These are phyloP conservation scores for Doris montereyensis DNA, from an alignment of 2,888 invertebrate genomes.

Conservation along the genomic window DNA sequence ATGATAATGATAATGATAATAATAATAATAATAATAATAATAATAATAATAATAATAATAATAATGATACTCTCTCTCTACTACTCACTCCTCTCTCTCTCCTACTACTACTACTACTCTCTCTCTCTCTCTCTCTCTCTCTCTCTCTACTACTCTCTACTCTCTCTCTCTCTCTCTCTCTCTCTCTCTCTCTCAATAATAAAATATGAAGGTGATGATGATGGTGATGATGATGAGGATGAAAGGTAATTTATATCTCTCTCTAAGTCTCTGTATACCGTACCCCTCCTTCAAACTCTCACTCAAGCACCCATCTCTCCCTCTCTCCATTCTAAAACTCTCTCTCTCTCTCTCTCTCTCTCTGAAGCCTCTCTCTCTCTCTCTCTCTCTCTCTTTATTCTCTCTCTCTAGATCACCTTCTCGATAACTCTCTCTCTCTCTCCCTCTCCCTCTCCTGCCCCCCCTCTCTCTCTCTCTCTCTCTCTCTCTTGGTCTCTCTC, in stretches of 20 bases:
- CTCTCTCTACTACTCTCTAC: neutral
- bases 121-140: neutral
- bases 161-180: neutral
- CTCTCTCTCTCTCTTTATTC: neutral
- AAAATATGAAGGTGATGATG: too few relatives aligned
- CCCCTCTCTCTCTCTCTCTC: slow-evolving; percentile 11
- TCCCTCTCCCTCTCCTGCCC: slow-evolving; percentile 1
- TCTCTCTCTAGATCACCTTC: neutral
- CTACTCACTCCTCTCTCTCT: too few relatives aligned
- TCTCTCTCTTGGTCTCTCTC: slow-evolving; percentile 26
- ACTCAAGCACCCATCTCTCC: neutral
- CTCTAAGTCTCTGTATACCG: neutral
- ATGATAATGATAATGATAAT: too few relatives aligned
- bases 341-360: slow-evolving; percentile 22
- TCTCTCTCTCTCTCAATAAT: slow-evolving; percentile 3
- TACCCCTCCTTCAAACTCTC: neutral
- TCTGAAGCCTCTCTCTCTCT: slow-evolving; percentile 27
- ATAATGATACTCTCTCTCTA: too few relatives aligned
- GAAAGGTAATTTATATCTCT: neutral
- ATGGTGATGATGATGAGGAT: too few relatives aligned
- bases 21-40: too few relatives aligned
- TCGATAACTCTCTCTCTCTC: neutral
- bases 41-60: too few relatives aligned
- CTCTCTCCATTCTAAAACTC: neutral
- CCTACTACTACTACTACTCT: too few relatives aligned